Base-by-base conservation (phyloP, 1,140 invertebrate species). In the Andricus grossulariae region DNA sequence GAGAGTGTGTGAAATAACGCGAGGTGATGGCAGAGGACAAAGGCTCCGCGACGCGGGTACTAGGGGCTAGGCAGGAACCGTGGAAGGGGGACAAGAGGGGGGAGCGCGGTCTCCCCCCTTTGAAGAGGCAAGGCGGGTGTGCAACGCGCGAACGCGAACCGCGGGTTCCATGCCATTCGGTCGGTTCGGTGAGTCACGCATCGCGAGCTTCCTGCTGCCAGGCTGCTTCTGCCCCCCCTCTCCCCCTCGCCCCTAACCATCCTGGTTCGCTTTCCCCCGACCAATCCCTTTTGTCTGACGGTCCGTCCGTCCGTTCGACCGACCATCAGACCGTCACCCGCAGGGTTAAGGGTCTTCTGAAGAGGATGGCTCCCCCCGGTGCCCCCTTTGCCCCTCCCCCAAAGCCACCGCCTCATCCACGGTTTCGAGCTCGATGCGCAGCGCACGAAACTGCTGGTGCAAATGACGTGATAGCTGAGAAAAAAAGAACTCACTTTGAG, bases 1-100 rank as follows among this genome's bases (percentile, higher is more conserved):
- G 86, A 83, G 84, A 83, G 85, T 87, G 89, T 87, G 89, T 86
- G 88, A 90, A 88, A 90, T 89, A 90, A 89, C 89, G 89, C 89
- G 88, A 89, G 87, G 83, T 81, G 87, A 89, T 88, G 86, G 86
- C 83, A 85, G 88, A 87, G 88, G 86, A 88, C 87, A 89, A 89
- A 89, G 88, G 88, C 84, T 85, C 83, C 85, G 86, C 82, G 85
- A 84, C 87, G 84, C 83, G 85, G 80, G 85, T 78, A 87, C 82
- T 80, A 83, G 85, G 77, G 84, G 85, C 84, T 84, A 83, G 85
- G 82, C 84, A 76, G 81, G 73, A 77, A 80, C 55, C 71, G 55
- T 74, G 73, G 81, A 70, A n/a, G 21, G 49, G 49, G 50, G 74
- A 50, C 72, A 72, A 55, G 60, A 25, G 60, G 66, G 32, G 19